These are phyloP conservation scores for Patella pellucida DNA, from an alignment of 2,888 invertebrate species.

Conservation along the genomic window DNA sequence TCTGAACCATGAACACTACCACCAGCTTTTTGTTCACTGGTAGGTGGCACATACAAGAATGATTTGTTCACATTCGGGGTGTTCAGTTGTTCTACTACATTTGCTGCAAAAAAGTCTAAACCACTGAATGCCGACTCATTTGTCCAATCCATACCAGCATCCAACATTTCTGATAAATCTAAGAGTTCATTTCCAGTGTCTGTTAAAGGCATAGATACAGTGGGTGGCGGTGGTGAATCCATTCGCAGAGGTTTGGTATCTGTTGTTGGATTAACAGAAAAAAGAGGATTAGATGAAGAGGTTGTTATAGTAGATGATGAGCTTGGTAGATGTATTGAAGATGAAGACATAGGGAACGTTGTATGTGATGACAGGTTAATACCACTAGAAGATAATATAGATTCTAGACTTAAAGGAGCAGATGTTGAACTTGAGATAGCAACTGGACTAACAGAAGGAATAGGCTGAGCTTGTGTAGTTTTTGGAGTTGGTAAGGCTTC, in stretches of 20 bases:
- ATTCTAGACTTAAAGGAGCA: slow-evolving; percentile 7
- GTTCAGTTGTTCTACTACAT: slow-evolving; percentile 18
- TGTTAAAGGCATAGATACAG: slow-evolving; percentile 10
- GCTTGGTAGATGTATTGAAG: neutral
- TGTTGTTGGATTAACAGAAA: neutral
- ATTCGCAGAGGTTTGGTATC: neutral
- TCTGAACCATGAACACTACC: slow-evolving; percentile 58
- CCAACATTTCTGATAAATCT: slow-evolving; percentile 57
- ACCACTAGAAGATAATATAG: slow-evolving; percentile 2
- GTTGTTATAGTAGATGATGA: slow-evolving; percentile 13
- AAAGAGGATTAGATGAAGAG: neutral
- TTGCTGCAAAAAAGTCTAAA: slow-evolving; percentile 52
- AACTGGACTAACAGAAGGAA: slow-evolving; percentile 40
- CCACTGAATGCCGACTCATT: slow-evolving; percentile 55
- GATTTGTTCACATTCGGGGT: slow-evolving; percentile 28
- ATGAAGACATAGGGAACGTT: slow-evolving; percentile 6
- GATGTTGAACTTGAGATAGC: slow-evolving; percentile 14
- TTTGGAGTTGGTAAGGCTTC: slow-evolving; percentile 77
- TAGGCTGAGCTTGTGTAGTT: slow-evolving; percentile 42
- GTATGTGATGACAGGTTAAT: slow-evolving; percentile 2
- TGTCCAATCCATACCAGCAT: slow-evolving; percentile 59
- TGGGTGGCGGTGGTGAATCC: neutral
- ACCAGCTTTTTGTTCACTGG: slow-evolving; percentile 31
- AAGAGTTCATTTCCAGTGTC: slow-evolving; percentile 42
- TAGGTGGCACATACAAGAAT: slow-evolving; percentile 42